Evolutionary conservation across 1,140 invertebrate genomes (phyloP).

Genomic region (Eumeta japonica): DNA sequence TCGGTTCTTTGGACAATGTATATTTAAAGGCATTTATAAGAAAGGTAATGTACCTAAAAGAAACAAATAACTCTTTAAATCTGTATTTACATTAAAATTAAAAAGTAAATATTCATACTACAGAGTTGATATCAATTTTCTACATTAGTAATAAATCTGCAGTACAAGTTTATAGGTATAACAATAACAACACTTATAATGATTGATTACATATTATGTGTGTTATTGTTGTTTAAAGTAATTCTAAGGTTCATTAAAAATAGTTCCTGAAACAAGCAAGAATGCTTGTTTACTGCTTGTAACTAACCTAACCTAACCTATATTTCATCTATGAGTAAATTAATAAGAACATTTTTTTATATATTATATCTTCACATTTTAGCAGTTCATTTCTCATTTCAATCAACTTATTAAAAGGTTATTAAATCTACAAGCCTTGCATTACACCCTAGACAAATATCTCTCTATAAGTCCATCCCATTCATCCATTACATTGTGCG

Average conservation of each 20-base stretch:
- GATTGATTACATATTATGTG: too few relatives aligned
- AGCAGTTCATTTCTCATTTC: background rate
- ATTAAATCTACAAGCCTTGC: too few relatives aligned
- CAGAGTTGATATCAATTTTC: background rate
- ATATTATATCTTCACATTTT: background rate
- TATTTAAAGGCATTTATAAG: slow-evolving; percentile 43
- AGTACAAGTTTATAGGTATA: background rate
- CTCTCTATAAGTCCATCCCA: slow-evolving; percentile 1
- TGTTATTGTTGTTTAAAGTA: too few relatives aligned
- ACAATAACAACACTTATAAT: too few relatives aligned
- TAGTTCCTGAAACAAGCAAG: too few relatives aligned
- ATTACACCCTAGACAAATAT: too few relatives aligned
- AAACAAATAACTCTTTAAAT: background rate
- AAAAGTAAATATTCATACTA: background rate
- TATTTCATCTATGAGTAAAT: background rate
- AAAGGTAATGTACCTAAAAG: slow-evolving; percentile 39
- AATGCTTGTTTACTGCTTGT: background rate
- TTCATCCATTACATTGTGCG: too few relatives aligned
- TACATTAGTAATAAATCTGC: background rate
- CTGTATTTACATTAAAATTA: background rate
- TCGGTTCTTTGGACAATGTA: slow-evolving; percentile 35
- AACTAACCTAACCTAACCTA: background rate
- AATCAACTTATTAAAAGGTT: too few relatives aligned
- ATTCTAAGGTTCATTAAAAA: too few relatives aligned
- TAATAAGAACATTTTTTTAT: background rate